Evolutionary conservation across 1,140 invertebrate genomes (phyloP).

Genomic region (Drosophila miranda): DNA sequence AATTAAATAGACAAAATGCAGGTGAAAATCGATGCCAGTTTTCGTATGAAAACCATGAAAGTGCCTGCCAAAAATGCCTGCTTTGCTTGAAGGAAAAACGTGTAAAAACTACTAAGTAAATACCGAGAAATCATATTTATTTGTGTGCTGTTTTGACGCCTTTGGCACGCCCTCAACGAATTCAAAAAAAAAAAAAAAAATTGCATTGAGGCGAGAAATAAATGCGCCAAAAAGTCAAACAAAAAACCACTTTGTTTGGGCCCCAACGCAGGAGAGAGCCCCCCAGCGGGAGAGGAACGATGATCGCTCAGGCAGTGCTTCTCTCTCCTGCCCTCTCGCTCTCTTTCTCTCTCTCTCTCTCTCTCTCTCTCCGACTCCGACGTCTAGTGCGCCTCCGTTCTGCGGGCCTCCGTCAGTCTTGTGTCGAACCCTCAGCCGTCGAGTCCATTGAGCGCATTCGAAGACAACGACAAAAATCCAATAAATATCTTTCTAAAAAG

Average conservation of each 20-base stretch:
- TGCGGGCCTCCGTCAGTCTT: conserved; percentile 68
- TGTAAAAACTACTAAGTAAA: conserved; percentile 28
- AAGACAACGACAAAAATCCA: conserved; percentile 63
- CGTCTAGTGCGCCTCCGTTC: conserved; percentile 50
- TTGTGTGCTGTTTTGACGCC: conserved; percentile 3
- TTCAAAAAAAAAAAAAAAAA: background rate
- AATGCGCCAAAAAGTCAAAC: conserved; percentile 27
- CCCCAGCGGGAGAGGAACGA: background rate
- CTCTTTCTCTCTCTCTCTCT: background rate
- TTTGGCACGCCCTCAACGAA: background rate
- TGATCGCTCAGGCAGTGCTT: background rate
- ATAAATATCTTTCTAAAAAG: conserved; percentile 1
- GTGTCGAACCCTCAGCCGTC: conserved; percentile 65
- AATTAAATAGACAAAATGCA: conserved; percentile 34
- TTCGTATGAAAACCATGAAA: background rate
- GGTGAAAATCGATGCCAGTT: conserved; percentile 1
- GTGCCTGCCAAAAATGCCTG: conserved; percentile 1
- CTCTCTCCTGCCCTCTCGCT: conserved; percentile 7
- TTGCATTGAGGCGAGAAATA: conserved; percentile 11
- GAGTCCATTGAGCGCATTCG: conserved; percentile 59
- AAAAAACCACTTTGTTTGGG: conserved; percentile 22
- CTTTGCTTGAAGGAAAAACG: background rate
- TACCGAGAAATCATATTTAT: conserved; percentile 31
- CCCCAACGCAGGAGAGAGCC: too few relatives aligned
- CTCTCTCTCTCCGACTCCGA: conserved; percentile 2